Percentiles rank a stretch among this genome's conserved stretches.
Conservation (phyloP, 2,113 vertebrate species). For the Petaurus breviceps region DNA sequence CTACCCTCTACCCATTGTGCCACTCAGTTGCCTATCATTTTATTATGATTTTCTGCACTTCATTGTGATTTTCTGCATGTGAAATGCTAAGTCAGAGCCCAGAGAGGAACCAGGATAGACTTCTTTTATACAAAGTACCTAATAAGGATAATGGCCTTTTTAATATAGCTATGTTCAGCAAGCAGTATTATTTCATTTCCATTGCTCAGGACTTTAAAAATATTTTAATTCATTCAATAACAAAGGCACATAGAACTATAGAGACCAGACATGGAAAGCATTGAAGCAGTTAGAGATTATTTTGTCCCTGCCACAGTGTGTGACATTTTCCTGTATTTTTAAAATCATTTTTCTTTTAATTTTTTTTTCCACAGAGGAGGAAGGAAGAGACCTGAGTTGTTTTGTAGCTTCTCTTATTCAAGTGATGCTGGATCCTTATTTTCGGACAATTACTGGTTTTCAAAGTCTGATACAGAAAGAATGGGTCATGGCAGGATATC, state of each 20-base stretch:
- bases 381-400: constrained; percentile 96
- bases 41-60: not conserved
- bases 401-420: constrained; percentile 93
- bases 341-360: constrained; percentile 43
- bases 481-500: constrained; percentile 98
- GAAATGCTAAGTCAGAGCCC: not conserved
- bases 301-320: not conserved
- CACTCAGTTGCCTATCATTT: not conserved
- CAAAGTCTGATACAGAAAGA: constrained; percentile 98
- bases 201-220: not conserved
- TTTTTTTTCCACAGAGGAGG: constrained; percentile 89
- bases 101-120: not conserved
- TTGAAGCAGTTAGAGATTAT: not conserved
- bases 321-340: not conserved
- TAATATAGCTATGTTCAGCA: not conserved
- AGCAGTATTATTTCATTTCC: not conserved
- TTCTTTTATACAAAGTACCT: not conserved
- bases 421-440: constrained; percentile 96
- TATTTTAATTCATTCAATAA: not conserved
- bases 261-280: not conserved
- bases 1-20: not conserved
- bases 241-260: not conserved
- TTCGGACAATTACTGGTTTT: constrained; percentile 93
- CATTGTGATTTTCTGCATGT: not conserved
- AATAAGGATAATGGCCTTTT: not conserved